A percentile compares a stretch with the other conserved stretches of the same genome.
Evolutionary conservation across 1,140 invertebrate species (phyloP).

Genomic region (Branchinecta lynchi): DNA sequence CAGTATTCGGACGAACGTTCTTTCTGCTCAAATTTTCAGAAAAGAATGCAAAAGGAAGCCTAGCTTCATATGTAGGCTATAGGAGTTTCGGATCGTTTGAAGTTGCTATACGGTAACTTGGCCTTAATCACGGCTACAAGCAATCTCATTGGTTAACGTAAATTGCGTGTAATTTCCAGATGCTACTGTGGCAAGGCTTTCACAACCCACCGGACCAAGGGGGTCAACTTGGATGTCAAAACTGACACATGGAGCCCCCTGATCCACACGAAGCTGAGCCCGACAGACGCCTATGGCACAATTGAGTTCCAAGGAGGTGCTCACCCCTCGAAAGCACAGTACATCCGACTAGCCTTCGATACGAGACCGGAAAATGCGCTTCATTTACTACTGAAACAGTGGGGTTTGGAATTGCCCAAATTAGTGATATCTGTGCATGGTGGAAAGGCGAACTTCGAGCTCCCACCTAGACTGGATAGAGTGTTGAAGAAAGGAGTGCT

Average conservation of each 20-base stretch:
- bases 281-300: constrained; percentile 91
- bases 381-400: constrained; percentile 78
- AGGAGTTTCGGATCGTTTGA: no score
- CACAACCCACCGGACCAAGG: constrained; percentile 15
- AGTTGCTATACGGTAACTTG: no score
- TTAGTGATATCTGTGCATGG: constrained; percentile 93
- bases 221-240: constrained; percentile 13
- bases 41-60: no score
- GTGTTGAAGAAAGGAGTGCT: constrained; percentile 86
- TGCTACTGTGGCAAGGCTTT: constrained; percentile 19
- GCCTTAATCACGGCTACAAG: no score
- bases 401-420: constrained; percentile 85
- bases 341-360: constrained; percentile 79
- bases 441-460: constrained; percentile 87
- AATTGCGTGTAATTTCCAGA: not conserved
- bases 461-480: constrained; percentile 85
- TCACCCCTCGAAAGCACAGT: constrained; percentile 92
- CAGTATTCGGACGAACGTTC: no score
- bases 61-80: no score
- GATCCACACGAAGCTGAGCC: constrained; percentile 58
- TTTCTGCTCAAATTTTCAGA: no score
- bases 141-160: no score
- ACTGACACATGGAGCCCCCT: constrained; percentile 41
- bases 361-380: constrained; percentile 82
- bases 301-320: constrained; percentile 93